A percentile compares a stretch with the other conserved stretches of the same genome.
Conservation (phyloP, 2,113 vertebrate species). For the Planiliza haematocheilus region DNA sequence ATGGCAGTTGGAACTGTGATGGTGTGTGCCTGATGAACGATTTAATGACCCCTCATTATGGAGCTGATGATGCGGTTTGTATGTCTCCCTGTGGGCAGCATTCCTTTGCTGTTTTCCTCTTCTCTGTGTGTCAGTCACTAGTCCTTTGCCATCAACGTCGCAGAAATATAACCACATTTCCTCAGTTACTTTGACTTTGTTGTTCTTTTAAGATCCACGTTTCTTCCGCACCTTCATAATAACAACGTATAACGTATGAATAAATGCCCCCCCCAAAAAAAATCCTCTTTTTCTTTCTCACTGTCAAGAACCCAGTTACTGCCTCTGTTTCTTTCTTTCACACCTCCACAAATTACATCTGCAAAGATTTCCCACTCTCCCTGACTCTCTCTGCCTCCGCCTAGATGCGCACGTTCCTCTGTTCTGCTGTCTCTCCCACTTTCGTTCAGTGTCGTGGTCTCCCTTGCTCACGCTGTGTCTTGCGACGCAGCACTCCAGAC, state of each 20-base stretch:
- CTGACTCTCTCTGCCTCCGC: conserved; percentile 11
- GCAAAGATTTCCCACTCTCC: conserved; percentile 3
- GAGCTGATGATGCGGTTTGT: conserved; percentile 65
- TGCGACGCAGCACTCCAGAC: conserved; percentile 18
- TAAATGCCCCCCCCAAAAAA: conserved; percentile 6
- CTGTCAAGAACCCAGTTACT: conserved; percentile 2
- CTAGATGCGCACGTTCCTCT: conserved; percentile 1
- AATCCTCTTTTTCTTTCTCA: conserved; percentile 4
- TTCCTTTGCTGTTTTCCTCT: conserved; percentile 42
- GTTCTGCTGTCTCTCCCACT: conserved; percentile 18
- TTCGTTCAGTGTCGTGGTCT: conserved; percentile 11
- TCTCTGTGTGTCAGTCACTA: conserved; percentile 11
- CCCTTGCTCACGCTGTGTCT: conserved; percentile 11
- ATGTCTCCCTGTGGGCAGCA: conserved; percentile 51
- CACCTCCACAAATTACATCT: conserved; percentile 29
- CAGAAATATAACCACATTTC: conserved; percentile 3
- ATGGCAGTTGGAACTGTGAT: conserved; percentile 51
- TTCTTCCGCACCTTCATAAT: conserved; percentile 10
- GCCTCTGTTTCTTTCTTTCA: conserved; percentile 27
- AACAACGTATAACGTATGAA: conserved; percentile 6
- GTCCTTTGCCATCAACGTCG: conserved; percentile 16
- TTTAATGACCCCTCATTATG: conserved; percentile 74
- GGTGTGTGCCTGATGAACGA: conserved; percentile 66
- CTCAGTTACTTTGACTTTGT: background rate
- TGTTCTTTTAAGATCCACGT: conserved; percentile 16